Evolutionary conservation across 2,888 invertebrate genomes (phyloP).

Genomic region (Tachina grossa): DNA sequence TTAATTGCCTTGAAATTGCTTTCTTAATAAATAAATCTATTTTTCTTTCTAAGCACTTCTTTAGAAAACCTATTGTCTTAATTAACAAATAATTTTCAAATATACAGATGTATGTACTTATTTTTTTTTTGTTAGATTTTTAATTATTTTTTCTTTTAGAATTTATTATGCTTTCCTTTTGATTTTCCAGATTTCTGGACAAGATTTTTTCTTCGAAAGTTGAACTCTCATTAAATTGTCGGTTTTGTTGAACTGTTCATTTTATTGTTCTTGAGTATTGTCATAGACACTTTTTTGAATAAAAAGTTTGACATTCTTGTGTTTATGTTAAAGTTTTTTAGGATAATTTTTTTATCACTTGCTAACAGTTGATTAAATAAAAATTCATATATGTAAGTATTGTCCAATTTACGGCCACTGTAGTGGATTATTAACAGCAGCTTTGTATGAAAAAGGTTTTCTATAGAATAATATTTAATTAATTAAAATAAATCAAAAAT

Average conservation of each 20-base stretch:
- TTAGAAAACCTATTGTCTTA: not conserved
- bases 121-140: not conserved
- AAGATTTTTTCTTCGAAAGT: not conserved
- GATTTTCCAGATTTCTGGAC: not conserved
- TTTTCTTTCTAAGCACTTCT: not conserved
- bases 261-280: conserved; percentile 22
- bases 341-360: not conserved
- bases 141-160: not conserved
- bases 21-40: not conserved
- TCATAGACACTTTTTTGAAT: conserved; percentile 28
- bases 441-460: no score
- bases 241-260: conserved; percentile 19
- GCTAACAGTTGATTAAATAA: no score
- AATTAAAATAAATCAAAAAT: not conserved
- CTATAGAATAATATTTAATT: no score
- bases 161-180: not conserved
- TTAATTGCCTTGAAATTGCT: conserved; percentile 3
- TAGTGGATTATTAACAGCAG: no score
- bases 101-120: not conserved
- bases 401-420: no score
- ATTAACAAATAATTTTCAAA: conserved; percentile 14
- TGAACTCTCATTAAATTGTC: conserved; percentile 57
- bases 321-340: not conserved
- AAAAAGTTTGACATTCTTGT: not conserved
- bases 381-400: no score